Evolutionary conservation across 2,888 invertebrate genomes (phyloP).

Genomic region (Oscheius sp.): DNA sequence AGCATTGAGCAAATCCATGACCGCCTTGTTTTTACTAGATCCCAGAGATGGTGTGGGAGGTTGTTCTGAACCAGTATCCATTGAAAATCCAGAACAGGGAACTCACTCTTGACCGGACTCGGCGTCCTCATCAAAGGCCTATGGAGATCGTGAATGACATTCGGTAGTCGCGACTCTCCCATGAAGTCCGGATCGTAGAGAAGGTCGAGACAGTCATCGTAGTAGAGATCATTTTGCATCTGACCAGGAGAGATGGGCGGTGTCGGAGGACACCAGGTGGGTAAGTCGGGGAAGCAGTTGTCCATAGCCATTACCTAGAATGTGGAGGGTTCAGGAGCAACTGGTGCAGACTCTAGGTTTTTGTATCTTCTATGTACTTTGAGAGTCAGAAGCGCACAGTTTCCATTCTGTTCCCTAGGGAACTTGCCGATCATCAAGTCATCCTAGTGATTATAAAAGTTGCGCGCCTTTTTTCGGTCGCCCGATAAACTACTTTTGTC

Average conservation of each 20-base stretch:
- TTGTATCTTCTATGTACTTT: too few species aligned
- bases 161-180: slow-evolving; percentile 54
- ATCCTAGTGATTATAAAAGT: too few species aligned
- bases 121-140: slow-evolving; percentile 47
- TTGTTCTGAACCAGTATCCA: not conserved
- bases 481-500: too few species aligned
- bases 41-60: not conserved
- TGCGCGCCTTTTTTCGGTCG: too few species aligned
- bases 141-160: slow-evolving; percentile 46
- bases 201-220: slow-evolving; percentile 86
- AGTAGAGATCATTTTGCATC: slow-evolving; percentile 86
- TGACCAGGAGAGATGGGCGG: slow-evolving; percentile 86
- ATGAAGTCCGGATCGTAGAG: slow-evolving; percentile 79
- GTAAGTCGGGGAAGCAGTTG: slow-evolving; percentile 38
- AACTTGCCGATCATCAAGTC: too few species aligned
- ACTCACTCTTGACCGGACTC: slow-evolving; percentile 37
- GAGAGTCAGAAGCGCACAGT: too few species aligned
- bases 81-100: not conserved
- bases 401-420: too few species aligned
- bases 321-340: not conserved
- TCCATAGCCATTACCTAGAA: slow-evolving; percentile 9
- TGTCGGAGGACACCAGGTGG: slow-evolving; percentile 96
- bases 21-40: slow-evolving; percentile 4
- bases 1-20: slow-evolving; percentile 26
- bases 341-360: too few species aligned